These are phyloP conservation scores for Ginglymostoma cirratum DNA, from an alignment of 2,113 vertebrate species.

Conservation along the genomic window DNA sequence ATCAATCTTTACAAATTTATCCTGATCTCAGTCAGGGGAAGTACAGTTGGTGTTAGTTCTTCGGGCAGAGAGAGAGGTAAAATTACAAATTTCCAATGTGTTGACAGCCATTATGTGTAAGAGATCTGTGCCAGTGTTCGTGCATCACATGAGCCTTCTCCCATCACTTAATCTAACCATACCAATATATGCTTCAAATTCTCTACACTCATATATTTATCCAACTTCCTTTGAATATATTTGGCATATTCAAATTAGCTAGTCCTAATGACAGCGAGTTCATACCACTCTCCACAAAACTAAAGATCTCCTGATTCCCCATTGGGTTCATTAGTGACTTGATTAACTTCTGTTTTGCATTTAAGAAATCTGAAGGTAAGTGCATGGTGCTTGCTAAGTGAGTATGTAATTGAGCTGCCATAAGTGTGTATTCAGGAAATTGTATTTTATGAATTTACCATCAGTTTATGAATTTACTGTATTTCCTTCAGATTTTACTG, in stretches of 20 bases:
- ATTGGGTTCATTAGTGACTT: background rate
- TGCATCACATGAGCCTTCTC: too few species aligned
- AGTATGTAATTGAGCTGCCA: background rate
- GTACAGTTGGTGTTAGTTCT: background rate
- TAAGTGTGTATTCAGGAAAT: background rate
- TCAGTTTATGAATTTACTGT: background rate
- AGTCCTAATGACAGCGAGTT: too few species aligned
- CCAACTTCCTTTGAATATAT: too few species aligned
- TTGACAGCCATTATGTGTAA: too few species aligned
- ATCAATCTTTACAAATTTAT: background rate
- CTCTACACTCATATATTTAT: too few species aligned
- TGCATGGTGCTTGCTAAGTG: background rate
- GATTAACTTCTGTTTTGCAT: background rate
- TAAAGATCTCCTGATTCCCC: background rate
- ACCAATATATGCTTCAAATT: too few species aligned
- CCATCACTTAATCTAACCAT: too few species aligned
- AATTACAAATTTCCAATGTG: background rate
- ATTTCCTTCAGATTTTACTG: background rate
- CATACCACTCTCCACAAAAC: background rate
- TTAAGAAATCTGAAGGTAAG: background rate
- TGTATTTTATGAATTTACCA: background rate
- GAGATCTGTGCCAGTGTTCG: too few species aligned
- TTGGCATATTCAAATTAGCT: background rate
- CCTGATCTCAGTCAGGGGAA: background rate
- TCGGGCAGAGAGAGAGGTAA: background rate